A percentile compares a stretch with the other conserved stretches of the same genome.
Conservation (phyloP, 2,888 invertebrate genomes). For the Entomobrya proxima region DNA sequence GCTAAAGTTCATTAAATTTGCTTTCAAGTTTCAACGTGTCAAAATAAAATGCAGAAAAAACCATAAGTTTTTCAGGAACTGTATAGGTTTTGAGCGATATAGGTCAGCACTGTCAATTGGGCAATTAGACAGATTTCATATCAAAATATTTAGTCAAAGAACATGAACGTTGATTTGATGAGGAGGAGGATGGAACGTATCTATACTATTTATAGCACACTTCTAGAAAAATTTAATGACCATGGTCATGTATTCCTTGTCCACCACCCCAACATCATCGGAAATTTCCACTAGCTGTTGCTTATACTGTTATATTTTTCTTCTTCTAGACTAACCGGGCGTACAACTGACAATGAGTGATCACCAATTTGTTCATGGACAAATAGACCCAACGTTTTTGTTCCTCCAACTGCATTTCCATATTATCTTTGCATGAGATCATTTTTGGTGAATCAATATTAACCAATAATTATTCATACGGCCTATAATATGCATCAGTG, state of each 20-base stretch:
- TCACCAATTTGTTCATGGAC: slow-evolving; percentile 11
- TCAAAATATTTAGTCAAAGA: not conserved
- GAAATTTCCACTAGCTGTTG: too few species aligned
- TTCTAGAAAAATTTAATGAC: not conserved
- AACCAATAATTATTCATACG: not conserved
- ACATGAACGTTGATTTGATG: not conserved
- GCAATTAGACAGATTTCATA: not conserved
- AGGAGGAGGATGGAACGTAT: not conserved
- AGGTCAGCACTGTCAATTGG: not conserved
- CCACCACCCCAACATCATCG: too few species aligned
- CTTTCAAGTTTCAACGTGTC: not conserved
- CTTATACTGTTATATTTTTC: too few species aligned
- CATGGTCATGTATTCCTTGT: too few species aligned
- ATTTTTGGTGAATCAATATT: not conserved
- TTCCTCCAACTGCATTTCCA: not conserved
- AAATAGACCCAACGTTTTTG: not conserved
- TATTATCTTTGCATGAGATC: not conserved
- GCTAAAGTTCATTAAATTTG: not conserved
- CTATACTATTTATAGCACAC: not conserved
- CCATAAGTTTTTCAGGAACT: not conserved
- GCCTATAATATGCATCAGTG: not conserved
- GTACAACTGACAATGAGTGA: too few species aligned
- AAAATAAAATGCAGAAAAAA: not conserved
- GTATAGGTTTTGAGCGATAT: not conserved
- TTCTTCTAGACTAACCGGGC: too few species aligned